These are phyloP conservation scores for Sciurus vulgaris DNA, from an alignment of 2,797 vertebrate genomes.

Conservation along the genomic window DNA sequence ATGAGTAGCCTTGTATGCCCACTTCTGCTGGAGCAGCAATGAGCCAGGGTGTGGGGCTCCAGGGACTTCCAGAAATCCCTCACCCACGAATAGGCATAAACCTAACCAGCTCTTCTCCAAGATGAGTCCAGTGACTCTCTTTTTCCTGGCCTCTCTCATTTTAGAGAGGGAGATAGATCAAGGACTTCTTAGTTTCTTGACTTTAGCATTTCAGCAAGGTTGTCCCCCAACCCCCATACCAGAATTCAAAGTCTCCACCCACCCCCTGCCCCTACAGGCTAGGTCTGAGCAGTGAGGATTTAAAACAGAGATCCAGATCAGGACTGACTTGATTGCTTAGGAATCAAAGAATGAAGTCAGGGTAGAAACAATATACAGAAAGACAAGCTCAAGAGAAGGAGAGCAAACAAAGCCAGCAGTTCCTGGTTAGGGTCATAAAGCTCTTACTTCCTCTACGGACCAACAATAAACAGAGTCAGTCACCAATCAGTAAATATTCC, in stretches of 20 bases:
- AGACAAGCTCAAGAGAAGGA: conserved; percentile 72
- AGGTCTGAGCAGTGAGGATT: conserved; percentile 5
- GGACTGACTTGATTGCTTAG: conserved; percentile 65
- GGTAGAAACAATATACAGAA: conserved; percentile 80
- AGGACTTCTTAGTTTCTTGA: neutral
- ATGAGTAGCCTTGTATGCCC: neutral
- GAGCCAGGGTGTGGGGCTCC: neutral
- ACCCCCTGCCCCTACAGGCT: neutral
- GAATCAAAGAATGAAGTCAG: conserved; percentile 75
- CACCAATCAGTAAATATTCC: conserved; percentile 82
- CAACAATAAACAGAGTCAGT: conserved; percentile 81
- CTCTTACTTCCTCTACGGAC: conserved; percentile 76
- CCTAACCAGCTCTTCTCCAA: neutral
- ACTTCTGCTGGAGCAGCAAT: neutral
- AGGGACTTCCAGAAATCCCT: neutral
- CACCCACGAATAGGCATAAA: neutral
- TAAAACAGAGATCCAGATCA: conserved; percentile 55
- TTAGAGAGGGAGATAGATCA: neutral
- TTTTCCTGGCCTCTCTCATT: neutral
- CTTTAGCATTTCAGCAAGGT: neutral
- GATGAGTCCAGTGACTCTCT: neutral
- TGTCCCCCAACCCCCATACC: neutral
- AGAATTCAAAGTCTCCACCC: neutral
- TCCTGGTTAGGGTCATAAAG: conserved; percentile 82
- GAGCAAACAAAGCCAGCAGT: conserved; percentile 78